Evolutionary conservation across 1,140 invertebrate genomes (phyloP).

Genomic region (Prorops nasuta): DNA sequence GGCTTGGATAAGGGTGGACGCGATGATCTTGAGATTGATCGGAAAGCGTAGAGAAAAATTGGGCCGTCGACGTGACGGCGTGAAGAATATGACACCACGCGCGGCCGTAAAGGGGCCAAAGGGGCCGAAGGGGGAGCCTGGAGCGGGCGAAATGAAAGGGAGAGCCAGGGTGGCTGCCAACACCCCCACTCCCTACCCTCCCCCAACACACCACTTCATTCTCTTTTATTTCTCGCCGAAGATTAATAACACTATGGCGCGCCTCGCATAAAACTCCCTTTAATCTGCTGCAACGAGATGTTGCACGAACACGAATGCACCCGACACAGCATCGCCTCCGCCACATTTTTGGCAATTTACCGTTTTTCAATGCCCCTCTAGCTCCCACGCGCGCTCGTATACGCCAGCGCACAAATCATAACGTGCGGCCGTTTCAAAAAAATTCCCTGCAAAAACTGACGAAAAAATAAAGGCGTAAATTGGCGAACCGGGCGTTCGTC

Average conservation of each 20-base stretch:
- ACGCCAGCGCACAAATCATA: no score
- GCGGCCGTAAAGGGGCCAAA: neutral
- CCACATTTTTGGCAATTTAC: no score
- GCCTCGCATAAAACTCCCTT: constrained; percentile 22
- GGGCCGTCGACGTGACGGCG: neutral
- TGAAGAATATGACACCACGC: neutral
- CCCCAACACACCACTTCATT: neutral
- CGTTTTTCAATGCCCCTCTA: no score
- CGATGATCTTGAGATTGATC: constrained; percentile 3
- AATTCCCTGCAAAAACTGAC: no score
- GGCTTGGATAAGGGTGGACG: no score
- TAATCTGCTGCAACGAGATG: constrained; percentile 23
- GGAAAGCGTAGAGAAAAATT: neutral
- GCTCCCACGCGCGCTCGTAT: no score
- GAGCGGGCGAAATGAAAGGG: constrained; percentile 1
- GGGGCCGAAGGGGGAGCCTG: neutral
- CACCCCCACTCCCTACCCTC: neutral
- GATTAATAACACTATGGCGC: constrained; percentile 22
- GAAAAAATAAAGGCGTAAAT: no score
- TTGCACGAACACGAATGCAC: neutral
- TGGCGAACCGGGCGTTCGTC: no score
- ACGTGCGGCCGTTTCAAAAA: no score
- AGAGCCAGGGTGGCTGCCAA: no score
- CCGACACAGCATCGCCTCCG: no score
- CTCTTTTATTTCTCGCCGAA: constrained; percentile 10